These are phyloP conservation scores for Perodicticus potto DNA, from an alignment of 2,797 vertebrate species.

Conservation along the genomic window DNA sequence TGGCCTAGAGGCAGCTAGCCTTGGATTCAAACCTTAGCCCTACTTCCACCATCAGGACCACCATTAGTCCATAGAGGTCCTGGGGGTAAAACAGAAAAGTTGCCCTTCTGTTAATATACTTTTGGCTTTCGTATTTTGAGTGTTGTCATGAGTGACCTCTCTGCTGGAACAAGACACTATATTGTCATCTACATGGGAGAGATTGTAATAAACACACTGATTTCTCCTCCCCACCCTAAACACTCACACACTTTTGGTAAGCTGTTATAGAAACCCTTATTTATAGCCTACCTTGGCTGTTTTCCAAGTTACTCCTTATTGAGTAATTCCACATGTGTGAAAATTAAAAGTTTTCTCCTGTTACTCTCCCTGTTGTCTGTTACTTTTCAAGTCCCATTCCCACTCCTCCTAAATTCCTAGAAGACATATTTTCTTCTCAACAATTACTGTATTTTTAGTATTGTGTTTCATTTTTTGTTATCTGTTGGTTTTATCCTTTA, in stretches of 20 bases:
- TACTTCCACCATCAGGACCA: background rate
- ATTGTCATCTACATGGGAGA: background rate
- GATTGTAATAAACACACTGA: conserved; percentile 54
- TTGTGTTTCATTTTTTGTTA: background rate
- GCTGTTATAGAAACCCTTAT: background rate
- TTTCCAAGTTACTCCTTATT: background rate
- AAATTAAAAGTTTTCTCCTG: background rate
- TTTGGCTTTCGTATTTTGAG: background rate
- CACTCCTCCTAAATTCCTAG: background rate
- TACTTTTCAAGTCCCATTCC: background rate
- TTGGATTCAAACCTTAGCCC: background rate
- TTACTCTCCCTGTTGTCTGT: background rate
- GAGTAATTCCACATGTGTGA: background rate
- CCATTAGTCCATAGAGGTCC: too few species aligned
- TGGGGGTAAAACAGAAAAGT: background rate
- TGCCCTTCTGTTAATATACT: background rate
- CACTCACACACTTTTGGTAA: background rate
- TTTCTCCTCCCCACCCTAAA: background rate
- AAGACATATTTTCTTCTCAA: background rate
- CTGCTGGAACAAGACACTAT: background rate
- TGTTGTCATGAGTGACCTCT: background rate
- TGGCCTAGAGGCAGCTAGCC: background rate
- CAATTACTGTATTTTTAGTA: background rate
- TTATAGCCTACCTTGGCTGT: background rate
- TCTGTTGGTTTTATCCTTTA: background rate